Base-by-base conservation (phyloP, 1,140 invertebrate species). In the Stratiolaelaps scimitus region DNA sequence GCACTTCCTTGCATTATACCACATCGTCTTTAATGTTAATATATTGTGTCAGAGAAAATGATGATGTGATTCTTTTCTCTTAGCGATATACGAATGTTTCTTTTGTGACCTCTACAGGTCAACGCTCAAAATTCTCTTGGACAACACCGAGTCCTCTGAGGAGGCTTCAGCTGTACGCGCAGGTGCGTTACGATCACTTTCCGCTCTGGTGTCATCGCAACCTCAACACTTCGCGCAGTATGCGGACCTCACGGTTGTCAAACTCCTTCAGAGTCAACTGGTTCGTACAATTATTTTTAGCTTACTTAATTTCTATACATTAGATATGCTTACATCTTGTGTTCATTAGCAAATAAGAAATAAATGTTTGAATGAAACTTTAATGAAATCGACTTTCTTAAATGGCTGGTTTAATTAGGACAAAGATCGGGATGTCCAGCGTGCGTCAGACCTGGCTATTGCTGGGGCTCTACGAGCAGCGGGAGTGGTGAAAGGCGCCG, bases 121-220 rank as follows among this genome's bases (percentile, higher is more conserved):
- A 26, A 60, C 53, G 2, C 53, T 60, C 17, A 60, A 60, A 26
- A 60, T 60, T 60, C 53, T 60, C 26, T 23, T 60, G 53, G 53
- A 60, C 53, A 60, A 60, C 53, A 60, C 53, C 53, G 53, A 34
- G 17, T 26, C 53, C 10, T 17, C 53, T 34, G 53, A 60, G 53
- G 53, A 60, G 20, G 15, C 26, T 26, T 15, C 53, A 15, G 26
- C 53, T 6, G 34, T 60, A n/a, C 53, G 53, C 26, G 53, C 53
- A 1, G 53, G 34, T 26, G 26, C 53, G 4, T 26, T 60, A 17
- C 26, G 23, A 34, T 26, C 34, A 1, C 34, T 60, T 26, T n/a
- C 53, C 17, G 26, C 34, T 26, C 20, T 60, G 2, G 53, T 60
- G 15, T 26, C 26, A 5, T 13, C 26, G 53, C 53, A 60, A 17